Evolutionary conservation across 1,140 invertebrate genomes (phyloP).

Genomic region (Popillia japonica): DNA sequence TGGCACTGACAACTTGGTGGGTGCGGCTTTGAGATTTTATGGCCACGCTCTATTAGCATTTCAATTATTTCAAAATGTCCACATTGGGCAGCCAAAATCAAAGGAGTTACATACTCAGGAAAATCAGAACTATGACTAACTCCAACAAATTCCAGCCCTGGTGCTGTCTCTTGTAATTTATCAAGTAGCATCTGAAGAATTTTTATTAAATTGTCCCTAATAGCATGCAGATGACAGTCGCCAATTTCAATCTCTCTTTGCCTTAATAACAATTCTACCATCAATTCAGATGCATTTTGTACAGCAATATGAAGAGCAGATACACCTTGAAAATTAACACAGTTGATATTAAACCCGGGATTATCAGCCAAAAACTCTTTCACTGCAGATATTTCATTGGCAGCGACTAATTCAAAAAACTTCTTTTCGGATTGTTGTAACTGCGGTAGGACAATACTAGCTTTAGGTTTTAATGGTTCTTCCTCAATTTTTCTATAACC

Average conservation of each 20-base stretch:
- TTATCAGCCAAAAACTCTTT: conserved; percentile 58
- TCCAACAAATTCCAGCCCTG: conserved; percentile 64
- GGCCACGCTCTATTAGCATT: conserved; percentile 68
- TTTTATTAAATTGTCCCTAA: conserved; percentile 62
- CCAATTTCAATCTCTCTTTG: conserved; percentile 64
- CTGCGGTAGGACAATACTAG: conserved; percentile 59
- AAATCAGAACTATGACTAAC: conserved; percentile 68
- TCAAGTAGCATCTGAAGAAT: conserved; percentile 64
- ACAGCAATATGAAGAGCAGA: conserved; percentile 67
- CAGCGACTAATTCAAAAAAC: conserved; percentile 63
- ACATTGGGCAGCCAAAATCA: conserved; percentile 75
- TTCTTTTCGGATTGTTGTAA: conserved; percentile 61
- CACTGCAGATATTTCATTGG: conserved; percentile 58
- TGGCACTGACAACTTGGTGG: conserved; percentile 67
- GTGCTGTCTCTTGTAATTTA: conserved; percentile 60
- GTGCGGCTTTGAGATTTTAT: conserved; percentile 67
- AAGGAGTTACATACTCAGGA: conserved; percentile 74
- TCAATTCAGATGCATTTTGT: conserved; percentile 60
- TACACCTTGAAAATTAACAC: conserved; percentile 64
- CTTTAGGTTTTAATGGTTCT: conserved; percentile 49
- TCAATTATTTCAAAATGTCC: conserved; percentile 76
- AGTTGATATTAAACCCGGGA: conserved; percentile 63
- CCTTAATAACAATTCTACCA: conserved; percentile 65
- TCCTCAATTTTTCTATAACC: conserved; percentile 49
- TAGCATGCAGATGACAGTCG: conserved; percentile 66